Base-by-base conservation (phyloP, 2,888 invertebrate species). In the Carabus problematicus region DNA sequence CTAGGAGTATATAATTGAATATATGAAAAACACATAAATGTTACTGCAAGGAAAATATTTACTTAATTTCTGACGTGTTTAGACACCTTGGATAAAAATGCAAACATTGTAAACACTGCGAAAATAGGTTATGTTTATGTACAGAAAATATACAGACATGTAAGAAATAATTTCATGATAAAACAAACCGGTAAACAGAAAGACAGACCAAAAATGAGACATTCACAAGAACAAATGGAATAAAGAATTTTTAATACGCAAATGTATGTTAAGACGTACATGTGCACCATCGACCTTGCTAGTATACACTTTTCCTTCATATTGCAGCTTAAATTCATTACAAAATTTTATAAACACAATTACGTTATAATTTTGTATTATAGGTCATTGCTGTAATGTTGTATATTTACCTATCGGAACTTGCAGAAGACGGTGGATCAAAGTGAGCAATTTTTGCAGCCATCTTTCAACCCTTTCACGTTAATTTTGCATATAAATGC, bases 391-490 rank as follows among this genome's bases (percentile, higher is more conserved):
- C 58, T 62, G 45, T 60, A 64, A 62, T 70, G 49, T 68, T 43
- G 54, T 61, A 62, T 80, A 84, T 73, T 84, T 89, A 94, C 94
- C 94, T 94, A 85, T 94, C 94, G 72, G 94, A 94, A 83, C 94
- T 95, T 73, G 94, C 94, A 71, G 94, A 94, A 81, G 94, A 94
- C 76, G 93, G 93, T 74, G 93, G 92, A 83, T 94, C 94, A 78
- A 91, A 89, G 80, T 87, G 88, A 77, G 80, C 82, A 73, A 85
- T 79, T 77, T 84, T 85, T 58, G 85, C 84, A 76, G 85, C 85
- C 85, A 86, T 86, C 71, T 74, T 75, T 69, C 61, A 61, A 59
- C 66, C 59, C 64, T 67, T 61, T 70, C 41, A 14, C 41, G 39
- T 70, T 62, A 59, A 67, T 67, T 67, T 61, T 61, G 54, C 61